Percentiles rank a stretch among this genome's conserved stretches.
These are phyloP conservation scores for Orthonevra nobilis DNA, from an alignment of 2,888 invertebrate genomes.

Conservation along the genomic window DNA sequence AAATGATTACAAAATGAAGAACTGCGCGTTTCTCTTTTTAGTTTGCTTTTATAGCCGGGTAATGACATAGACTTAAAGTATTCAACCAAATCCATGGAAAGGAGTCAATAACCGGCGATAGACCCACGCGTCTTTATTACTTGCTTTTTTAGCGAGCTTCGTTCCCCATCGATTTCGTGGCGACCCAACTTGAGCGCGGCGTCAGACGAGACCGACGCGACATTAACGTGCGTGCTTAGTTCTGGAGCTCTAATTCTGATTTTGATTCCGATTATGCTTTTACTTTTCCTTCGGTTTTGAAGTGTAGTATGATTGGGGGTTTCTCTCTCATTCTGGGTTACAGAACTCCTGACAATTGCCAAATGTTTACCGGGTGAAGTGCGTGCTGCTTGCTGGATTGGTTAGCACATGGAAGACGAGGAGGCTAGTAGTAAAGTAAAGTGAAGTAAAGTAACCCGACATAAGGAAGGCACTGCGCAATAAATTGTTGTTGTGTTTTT, in stretches of 20 bases:
- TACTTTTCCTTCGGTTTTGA: constrained; percentile 23
- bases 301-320: constrained; percentile 4
- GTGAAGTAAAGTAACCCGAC: too few species aligned
- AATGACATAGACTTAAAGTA: constrained; percentile 13
- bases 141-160: constrained; percentile 15
- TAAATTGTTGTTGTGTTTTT: constrained; percentile 37
- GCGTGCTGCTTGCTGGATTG: neutral
- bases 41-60: constrained; percentile 1
- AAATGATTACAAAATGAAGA: constrained; percentile 3
- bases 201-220: too few species aligned
- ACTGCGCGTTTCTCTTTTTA: constrained; percentile 23
- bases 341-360: constrained; percentile 19
- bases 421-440: too few species aligned
- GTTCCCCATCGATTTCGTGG: neutral
- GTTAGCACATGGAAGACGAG: neutral
- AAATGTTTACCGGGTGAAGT: neutral
- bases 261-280: constrained; percentile 39
- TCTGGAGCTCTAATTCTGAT: constrained; percentile 18
- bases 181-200: neutral
- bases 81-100: constrained; percentile 20
- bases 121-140: constrained; percentile 51
- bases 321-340: constrained; percentile 29
- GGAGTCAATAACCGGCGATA: constrained; percentile 62
- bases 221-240: constrained; percentile 8
- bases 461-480: constrained; percentile 54